A percentile compares a stretch with the other conserved stretches of the same genome.
These are phyloP conservation scores for Drosophila pseudoananassae DNA, from an alignment of 1,140 invertebrate species.

Conservation along the genomic window DNA sequence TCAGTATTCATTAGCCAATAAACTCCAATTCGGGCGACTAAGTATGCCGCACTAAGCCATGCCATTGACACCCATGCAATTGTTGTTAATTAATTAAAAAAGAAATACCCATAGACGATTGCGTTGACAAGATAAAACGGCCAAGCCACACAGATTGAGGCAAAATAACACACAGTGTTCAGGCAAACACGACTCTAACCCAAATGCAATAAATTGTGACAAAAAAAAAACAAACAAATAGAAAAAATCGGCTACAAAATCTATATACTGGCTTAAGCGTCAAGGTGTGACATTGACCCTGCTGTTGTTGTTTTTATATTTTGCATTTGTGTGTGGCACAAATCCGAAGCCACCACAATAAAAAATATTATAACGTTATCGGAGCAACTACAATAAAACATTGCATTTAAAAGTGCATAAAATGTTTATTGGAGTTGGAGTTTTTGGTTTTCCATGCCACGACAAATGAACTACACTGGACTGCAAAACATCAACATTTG, in stretches of 20 bases:
- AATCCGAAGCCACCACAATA: constrained; percentile 26
- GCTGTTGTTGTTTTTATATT: constrained; percentile 30
- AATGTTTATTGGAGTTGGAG: constrained; percentile 62
- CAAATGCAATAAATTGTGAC: constrained; percentile 76
- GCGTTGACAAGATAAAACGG: constrained; percentile 78
- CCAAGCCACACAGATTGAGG: constrained; percentile 45
- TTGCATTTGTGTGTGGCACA: constrained; percentile 55
- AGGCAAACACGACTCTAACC: constrained; percentile 31
- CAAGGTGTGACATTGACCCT: constrained; percentile 80
- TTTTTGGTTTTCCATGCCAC: constrained; percentile 46
- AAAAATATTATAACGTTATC: constrained; percentile 53
- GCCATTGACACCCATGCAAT: constrained; percentile 78
- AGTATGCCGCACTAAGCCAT: constrained; percentile 37
- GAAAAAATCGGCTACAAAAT: constrained; percentile 46
- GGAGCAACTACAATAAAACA: constrained; percentile 55
- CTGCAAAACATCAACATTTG: constrained; percentile 2
- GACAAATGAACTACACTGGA: constrained; percentile 56
- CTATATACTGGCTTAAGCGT: constrained; percentile 61
- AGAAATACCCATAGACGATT: constrained; percentile 75
- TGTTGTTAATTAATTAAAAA: constrained; percentile 74
- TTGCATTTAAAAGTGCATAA: constrained; percentile 79
- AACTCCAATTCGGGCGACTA: constrained; percentile 27
- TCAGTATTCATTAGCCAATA: constrained; percentile 34
- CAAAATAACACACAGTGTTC: constrained; percentile 38
- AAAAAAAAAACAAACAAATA: constrained; percentile 27